phyloP scores from a whole-genome alignment of 2,888 invertebrate genomes.

The Platycheirus albimanus region DNA sequence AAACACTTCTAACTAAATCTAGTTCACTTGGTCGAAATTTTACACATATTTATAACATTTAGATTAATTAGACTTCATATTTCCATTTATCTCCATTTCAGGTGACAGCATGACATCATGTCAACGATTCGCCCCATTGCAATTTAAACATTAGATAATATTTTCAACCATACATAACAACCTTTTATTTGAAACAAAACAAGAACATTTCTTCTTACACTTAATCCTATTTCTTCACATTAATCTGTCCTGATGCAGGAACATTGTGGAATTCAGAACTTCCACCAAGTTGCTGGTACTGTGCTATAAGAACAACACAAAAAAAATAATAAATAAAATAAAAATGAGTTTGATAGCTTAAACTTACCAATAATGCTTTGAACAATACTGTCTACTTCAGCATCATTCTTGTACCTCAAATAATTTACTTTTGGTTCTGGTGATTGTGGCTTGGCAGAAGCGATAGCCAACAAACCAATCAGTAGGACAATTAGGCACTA shows the following conservation, averaged over 20 bases:
- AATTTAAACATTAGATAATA: too few relatives aligned
- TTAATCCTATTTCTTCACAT: neutral
- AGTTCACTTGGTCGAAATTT: too few relatives aligned
- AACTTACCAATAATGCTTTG: conserved; percentile 45
- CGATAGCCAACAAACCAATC: conserved; percentile 22
- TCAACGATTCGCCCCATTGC: too few relatives aligned
- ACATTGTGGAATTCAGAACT: conserved; percentile 77
- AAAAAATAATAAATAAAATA: too few relatives aligned
- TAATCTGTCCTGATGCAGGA: conserved; percentile 28
- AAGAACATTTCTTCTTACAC: too few relatives aligned
- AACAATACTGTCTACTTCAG: conserved; percentile 49
- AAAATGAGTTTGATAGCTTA: too few relatives aligned
- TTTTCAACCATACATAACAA: too few relatives aligned
- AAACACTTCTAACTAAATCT: too few relatives aligned
- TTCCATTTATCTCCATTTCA: too few relatives aligned
- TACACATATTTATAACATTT: too few relatives aligned
- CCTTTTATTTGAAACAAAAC: neutral
- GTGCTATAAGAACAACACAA: conserved; percentile 75
- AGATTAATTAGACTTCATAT: too few relatives aligned
- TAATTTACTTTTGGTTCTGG: conserved; percentile 35
- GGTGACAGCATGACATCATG: too few relatives aligned
- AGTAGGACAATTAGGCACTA: conserved; percentile 42
- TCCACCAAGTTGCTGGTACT: conserved; percentile 79
- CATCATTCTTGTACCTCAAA: conserved; percentile 40
- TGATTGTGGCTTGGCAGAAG: conserved; percentile 34